Base-by-base conservation (phyloP, 2,888 invertebrate species). In the Gordius sp. region DNA sequence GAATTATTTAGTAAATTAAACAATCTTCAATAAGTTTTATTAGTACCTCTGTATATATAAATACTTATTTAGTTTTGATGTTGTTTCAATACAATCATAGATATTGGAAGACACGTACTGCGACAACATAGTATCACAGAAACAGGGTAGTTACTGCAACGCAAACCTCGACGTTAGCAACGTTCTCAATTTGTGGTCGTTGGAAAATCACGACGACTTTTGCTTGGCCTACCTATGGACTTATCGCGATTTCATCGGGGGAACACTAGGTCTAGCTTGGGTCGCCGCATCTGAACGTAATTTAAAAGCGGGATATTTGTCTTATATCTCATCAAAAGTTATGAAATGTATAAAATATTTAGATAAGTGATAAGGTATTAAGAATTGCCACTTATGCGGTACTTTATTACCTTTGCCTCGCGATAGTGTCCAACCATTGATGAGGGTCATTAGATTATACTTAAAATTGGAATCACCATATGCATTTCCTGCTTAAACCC, bases 171-270 rank as follows among this genome's bases (percentile, higher is more conserved):
- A 99, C 69, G 97, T 97, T 60, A 89, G 87, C 64, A 97, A 97
- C 73, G 97, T 91, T 72, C 75, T 97, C 59, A 97, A 97, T 72
- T 76, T 93, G 52, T 93, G 97, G 71, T 93, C 93, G 13, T 75
- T 91, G 61, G 81, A 82, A 59, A 86, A 97, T 73, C 97, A 97
- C 69, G 84, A 91, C 66, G 84, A 84, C 70, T 99, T 93, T 73
- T 99, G 97, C 68, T 76, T 99, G 61, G 93, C 97, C n/a, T 99
- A 93, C 69, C 86, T 97, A 60, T 91, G 99, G 72, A 97, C 97
- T 0, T 91, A 89, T 69, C 76, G 87, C 57, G 86, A 86, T 70
- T 86, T 86, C 66, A 85, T 86, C 70, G 85, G 86, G 79, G 86
- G 86, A 84, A 84, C 69, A 77, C 89, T 97, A 41, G 97, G 97